These are phyloP conservation scores for Archivesica marissinica DNA, from an alignment of 1,140 invertebrate genomes.

Conservation along the genomic window DNA sequence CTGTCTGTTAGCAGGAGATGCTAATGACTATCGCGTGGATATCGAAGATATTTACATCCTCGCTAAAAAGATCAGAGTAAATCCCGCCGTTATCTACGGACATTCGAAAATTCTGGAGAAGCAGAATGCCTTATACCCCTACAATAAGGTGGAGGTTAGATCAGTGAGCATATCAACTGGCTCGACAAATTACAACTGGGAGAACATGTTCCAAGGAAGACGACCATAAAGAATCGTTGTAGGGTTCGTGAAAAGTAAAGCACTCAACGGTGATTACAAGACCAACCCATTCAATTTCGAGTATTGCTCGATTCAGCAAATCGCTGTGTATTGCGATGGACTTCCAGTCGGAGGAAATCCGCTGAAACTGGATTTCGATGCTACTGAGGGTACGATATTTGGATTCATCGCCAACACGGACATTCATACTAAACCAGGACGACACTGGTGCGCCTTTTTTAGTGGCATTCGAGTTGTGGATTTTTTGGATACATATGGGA, in stretches of 20 bases:
- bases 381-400: background rate
- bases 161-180: constrained; percentile 28
- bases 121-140: constrained; percentile 18
- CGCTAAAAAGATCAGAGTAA: constrained; percentile 17
- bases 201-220: constrained; percentile 57
- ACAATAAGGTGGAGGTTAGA: constrained; percentile 17
- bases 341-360: constrained; percentile 45
- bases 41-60: constrained; percentile 36
- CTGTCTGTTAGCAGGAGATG: constrained; percentile 11
- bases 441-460: background rate
- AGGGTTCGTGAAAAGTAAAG: background rate
- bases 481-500: constrained; percentile 53
- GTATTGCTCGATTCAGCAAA: constrained; percentile 43
- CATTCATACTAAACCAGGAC: constrained; percentile 29
- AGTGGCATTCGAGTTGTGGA: background rate
- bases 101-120: constrained; percentile 24
- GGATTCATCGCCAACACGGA: constrained; percentile 31
- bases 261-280: constrained; percentile 22
- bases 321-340: constrained; percentile 46
- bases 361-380: constrained; percentile 53
- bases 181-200: constrained; percentile 24
- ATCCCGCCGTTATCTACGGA: constrained; percentile 11
- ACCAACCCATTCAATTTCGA: constrained; percentile 54
- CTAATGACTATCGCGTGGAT: constrained; percentile 3
- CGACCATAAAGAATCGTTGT: constrained; percentile 12